Conservation (phyloP, 2,888 invertebrate species). For the Drosophila nigritarsus region DNA sequence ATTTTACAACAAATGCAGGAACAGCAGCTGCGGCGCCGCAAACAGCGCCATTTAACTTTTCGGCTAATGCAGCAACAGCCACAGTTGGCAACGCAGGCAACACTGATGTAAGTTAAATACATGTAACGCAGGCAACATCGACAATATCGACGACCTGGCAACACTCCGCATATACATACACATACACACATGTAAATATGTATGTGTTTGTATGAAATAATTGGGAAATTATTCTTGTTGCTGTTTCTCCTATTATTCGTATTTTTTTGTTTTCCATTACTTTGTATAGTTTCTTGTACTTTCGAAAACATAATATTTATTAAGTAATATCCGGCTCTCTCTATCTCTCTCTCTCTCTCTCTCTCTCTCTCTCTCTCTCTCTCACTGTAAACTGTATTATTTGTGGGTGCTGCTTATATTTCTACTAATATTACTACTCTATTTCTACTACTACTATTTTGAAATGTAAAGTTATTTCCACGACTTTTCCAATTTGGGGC, state of each 20-base stretch:
- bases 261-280: neutral
- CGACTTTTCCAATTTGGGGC: constrained; percentile 64
- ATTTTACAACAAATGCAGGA: constrained; percentile 35
- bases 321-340: constrained; percentile 41
- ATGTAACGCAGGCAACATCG: neutral
- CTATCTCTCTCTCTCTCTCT: neutral
- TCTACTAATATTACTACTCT: neutral
- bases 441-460: neutral
- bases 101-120: constrained; percentile 58
- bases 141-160: neutral
- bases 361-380: too few relatives aligned
- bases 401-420: constrained; percentile 32
- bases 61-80: constrained; percentile 46
- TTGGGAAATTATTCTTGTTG: constrained; percentile 18
- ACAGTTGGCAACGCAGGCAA: constrained; percentile 7
- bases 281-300: constrained; percentile 20
- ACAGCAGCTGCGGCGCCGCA: constrained; percentile 32
- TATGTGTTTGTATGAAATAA: neutral
- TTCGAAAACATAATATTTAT: constrained; percentile 17
- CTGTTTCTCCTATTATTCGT: constrained; percentile 3
- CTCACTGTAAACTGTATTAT: constrained; percentile 13
- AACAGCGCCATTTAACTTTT: constrained; percentile 79
- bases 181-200: neutral
- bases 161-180: neutral
- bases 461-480: constrained; percentile 23